phyloP scores from a whole-genome alignment of 1,140 invertebrate genomes.

The Brachionus plicatilis region DNA sequence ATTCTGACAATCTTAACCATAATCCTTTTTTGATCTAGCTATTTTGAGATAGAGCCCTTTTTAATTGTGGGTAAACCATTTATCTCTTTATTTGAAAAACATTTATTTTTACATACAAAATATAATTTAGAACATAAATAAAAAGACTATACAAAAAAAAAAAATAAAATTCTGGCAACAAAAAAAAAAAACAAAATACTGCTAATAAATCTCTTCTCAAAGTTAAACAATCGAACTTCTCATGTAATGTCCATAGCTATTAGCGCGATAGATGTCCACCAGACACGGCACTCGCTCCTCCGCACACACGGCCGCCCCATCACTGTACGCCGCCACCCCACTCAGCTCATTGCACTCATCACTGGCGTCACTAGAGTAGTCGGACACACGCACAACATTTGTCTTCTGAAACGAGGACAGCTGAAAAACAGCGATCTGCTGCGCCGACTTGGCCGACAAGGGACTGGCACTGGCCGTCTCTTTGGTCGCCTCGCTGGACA shows the following conservation, averaged over 20 bases:
- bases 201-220: background rate
- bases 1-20: no score
- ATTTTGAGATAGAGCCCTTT: no score
- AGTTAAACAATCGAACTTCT: constrained; percentile 16
- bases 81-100: no score
- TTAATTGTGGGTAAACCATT: no score
- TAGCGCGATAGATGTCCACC: background rate
- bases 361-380: background rate
- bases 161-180: background rate
- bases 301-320: background rate
- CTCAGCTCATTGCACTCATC: background rate
- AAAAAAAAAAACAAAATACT: background rate
- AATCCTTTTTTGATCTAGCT: no score
- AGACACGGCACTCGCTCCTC: background rate
- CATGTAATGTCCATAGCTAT: background rate
- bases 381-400: background rate
- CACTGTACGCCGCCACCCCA: background rate
- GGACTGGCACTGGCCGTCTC: background rate
- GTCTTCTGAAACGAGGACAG: background rate
- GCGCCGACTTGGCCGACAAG: background rate
- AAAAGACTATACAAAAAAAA: background rate
- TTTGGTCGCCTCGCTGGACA: background rate
- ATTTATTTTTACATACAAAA: background rate
- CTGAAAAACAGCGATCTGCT: background rate
- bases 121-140: background rate